Evolutionary conservation across 2,888 invertebrate species (phyloP).

Genomic region (Actias luna): DNA sequence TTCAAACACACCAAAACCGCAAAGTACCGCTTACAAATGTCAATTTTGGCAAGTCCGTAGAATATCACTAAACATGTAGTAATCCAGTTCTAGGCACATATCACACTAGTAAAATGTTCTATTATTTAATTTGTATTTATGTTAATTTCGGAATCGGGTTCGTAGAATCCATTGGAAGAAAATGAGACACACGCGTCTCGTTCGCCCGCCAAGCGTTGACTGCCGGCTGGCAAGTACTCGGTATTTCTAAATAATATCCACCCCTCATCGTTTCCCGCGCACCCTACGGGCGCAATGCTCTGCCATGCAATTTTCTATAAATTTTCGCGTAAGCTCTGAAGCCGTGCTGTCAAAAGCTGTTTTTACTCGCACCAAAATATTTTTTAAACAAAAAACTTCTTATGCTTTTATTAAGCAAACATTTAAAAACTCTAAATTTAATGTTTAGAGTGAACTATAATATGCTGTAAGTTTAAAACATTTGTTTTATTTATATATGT

Average conservation of each 20-base stretch:
- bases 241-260: constrained; percentile 76
- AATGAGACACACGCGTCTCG: constrained; percentile 54
- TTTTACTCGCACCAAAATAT: constrained; percentile 60
- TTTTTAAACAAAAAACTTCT: constrained; percentile 71
- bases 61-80: constrained; percentile 57
- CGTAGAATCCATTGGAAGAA: constrained; percentile 43
- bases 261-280: constrained; percentile 71
- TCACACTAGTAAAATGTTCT: constrained; percentile 48
- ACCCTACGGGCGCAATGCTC: constrained; percentile 66
- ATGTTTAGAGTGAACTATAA: background rate
- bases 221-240: constrained; percentile 55
- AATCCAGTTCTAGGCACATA: constrained; percentile 68
- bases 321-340: constrained; percentile 77
- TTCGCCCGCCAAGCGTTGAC: constrained; percentile 64
- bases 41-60: constrained; percentile 51
- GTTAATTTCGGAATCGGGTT: constrained; percentile 63
- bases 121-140: constrained; percentile 62
- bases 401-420: constrained; percentile 13
- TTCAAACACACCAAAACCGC: constrained; percentile 44
- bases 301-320: constrained; percentile 79
- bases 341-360: constrained; percentile 78
- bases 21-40: constrained; percentile 33
- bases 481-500: too few relatives aligned
- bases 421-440: background rate
- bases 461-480: too few relatives aligned